A percentile compares a stretch with the other conserved stretches of the same genome.
These are phyloP conservation scores for Polyploca ridens DNA, from an alignment of 2,888 invertebrate species.

Conservation along the genomic window DNA sequence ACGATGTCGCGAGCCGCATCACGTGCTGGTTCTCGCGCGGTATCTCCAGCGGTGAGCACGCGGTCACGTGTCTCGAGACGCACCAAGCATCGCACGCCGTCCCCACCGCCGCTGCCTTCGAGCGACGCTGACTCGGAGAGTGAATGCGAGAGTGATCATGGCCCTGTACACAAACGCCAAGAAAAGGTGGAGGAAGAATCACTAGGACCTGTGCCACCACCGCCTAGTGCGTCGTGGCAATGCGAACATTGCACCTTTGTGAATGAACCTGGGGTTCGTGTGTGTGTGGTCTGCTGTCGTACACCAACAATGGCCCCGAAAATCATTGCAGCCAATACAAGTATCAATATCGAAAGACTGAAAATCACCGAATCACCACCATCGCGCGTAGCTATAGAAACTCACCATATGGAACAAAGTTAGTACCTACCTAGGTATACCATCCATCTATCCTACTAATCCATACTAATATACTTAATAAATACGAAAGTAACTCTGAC, in stretches of 20 bases:
- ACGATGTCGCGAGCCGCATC: conserved; percentile 80
- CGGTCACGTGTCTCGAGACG: conserved; percentile 88
- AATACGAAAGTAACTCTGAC: too few species aligned
- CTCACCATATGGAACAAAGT: conserved; percentile 81
- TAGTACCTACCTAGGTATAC: conserved; percentile 58
- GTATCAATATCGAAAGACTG: conserved; percentile 38
- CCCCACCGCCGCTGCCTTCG: conserved; percentile 72
- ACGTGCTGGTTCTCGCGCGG: conserved; percentile 86
- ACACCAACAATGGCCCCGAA: conserved; percentile 84
- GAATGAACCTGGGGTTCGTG: conserved; percentile 90
- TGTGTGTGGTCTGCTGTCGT: conserved; percentile 94
- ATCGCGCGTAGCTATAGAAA: conserved; percentile 29
- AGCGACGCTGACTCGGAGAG: conserved; percentile 87
- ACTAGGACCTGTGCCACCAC: conserved; percentile 75
- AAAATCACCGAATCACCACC: conserved; percentile 34
- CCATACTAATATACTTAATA: too few species aligned
- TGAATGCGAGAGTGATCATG: conserved; percentile 60
- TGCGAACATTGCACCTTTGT: conserved; percentile 96
- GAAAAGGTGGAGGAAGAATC: conserved; percentile 53
- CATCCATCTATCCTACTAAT: too few species aligned
- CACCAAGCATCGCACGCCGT: conserved; percentile 67
- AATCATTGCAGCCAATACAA: conserved; percentile 37
- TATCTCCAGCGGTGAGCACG: conserved; percentile 88
- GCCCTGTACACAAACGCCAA: conserved; percentile 21
- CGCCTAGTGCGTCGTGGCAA: conserved; percentile 88